These are phyloP conservation scores for Aptenodytes patagonicus DNA, from an alignment of 2,113 vertebrate species.

Conservation along the genomic window DNA sequence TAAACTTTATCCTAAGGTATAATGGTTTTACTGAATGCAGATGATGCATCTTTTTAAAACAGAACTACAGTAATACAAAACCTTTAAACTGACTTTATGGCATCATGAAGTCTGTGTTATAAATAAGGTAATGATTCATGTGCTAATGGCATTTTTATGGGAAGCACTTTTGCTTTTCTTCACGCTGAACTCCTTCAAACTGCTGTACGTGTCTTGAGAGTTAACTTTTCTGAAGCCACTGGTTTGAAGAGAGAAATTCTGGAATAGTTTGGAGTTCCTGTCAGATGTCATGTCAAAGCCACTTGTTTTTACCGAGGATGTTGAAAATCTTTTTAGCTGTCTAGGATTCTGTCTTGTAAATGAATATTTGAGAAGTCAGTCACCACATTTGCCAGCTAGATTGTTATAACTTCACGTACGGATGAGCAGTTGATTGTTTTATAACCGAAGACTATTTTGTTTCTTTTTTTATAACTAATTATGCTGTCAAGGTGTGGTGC, in stretches of 20 bases:
- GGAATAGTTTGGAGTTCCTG: background rate
- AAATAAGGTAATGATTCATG: background rate
- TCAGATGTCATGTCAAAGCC: background rate
- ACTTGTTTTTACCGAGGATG: background rate
- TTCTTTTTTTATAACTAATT: background rate
- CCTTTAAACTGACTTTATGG: background rate
- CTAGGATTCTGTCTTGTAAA: background rate
- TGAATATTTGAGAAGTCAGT: background rate
- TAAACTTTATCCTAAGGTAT: background rate
- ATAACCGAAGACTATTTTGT: background rate
- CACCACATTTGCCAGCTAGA: background rate
- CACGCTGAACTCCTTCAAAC: background rate
- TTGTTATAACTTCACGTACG: background rate
- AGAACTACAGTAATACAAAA: background rate
- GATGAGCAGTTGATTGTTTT: background rate
- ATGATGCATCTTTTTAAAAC: background rate
- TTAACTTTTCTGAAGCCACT: background rate
- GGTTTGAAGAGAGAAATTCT: background rate
- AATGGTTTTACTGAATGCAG: background rate
- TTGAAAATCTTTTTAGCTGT: background rate
- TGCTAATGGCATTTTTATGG: background rate
- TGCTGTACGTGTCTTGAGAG: background rate
- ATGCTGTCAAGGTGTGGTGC: background rate
- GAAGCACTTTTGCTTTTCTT: background rate
- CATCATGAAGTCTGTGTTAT: background rate